A percentile compares a stretch with the other conserved stretches of the same genome.
These are phyloP conservation scores for Pica pica DNA, from an alignment of 2,113 vertebrate genomes.

Conservation along the genomic window DNA sequence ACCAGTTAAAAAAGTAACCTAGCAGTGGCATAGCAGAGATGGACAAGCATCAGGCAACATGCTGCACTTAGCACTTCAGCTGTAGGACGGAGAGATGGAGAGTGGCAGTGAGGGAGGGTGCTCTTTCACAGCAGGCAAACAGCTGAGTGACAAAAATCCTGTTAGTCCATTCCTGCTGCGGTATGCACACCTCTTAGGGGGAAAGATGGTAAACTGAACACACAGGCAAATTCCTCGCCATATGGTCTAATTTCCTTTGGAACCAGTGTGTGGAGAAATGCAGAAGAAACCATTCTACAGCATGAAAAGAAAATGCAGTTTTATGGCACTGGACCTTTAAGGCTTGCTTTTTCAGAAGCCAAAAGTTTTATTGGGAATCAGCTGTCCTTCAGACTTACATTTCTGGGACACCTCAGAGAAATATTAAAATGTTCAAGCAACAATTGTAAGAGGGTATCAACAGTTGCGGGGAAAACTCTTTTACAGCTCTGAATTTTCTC, in stretches of 20 bases:
- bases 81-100: not conserved
- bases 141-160: not conserved
- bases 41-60: not conserved
- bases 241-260: not conserved
- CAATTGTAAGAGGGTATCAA: not conserved
- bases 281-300: not conserved
- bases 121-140: not conserved
- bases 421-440: not conserved
- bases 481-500: not conserved
- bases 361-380: not conserved
- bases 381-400: not conserved
- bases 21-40: not conserved
- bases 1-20: not conserved
- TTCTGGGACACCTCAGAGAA: not conserved
- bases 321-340: not conserved
- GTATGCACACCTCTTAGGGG: not conserved
- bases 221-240: not conserved
- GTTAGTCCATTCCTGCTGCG: not conserved
- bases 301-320: not conserved
- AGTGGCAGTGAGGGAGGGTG: not conserved
- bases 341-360: not conserved
- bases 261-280: not conserved
- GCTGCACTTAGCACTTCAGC: not conserved
- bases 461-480: not conserved
- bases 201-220: not conserved